These are phyloP conservation scores for Drosophila tristis DNA, from an alignment of 1,140 invertebrate genomes.

Conservation along the genomic window DNA sequence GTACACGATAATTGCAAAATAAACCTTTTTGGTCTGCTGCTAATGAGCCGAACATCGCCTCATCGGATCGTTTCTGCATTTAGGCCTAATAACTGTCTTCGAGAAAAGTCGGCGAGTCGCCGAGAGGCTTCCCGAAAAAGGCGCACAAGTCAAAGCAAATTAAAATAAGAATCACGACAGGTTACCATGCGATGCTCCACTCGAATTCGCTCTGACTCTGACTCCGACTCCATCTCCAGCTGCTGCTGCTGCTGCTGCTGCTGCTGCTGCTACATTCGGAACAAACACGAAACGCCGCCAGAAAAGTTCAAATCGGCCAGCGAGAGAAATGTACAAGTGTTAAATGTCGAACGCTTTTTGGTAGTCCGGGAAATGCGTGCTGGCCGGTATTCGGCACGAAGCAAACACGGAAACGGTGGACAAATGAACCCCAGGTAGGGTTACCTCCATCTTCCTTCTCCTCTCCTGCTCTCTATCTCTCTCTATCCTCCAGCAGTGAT, in stretches of 20 bases:
- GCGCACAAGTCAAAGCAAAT: slow-evolving; percentile 81
- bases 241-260: background rate
- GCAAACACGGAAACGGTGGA: slow-evolving; percentile 73
- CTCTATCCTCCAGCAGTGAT: slow-evolving; percentile 9
- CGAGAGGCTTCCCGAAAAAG: slow-evolving; percentile 62
- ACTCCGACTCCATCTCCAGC: background rate
- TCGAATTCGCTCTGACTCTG: slow-evolving; percentile 12
- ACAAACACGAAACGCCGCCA: slow-evolving; percentile 70
- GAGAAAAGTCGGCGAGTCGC: slow-evolving; percentile 38
- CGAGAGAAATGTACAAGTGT: slow-evolving; percentile 76
- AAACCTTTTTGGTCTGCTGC: slow-evolving; percentile 52
- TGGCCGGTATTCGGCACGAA: slow-evolving; percentile 69
- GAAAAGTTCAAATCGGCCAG: slow-evolving; percentile 46
- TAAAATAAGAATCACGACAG: slow-evolving; percentile 83
- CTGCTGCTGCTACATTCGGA: slow-evolving; percentile 32
- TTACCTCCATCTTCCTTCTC: background rate
- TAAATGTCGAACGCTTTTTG: slow-evolving; percentile 76
- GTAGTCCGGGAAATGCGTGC: slow-evolving; percentile 67
- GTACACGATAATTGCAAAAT: slow-evolving; percentile 30
- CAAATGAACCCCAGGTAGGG: slow-evolving; percentile 59
- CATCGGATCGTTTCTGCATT: slow-evolving; percentile 67
- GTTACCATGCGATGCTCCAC: slow-evolving; percentile 75
- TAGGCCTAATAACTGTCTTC: slow-evolving; percentile 76
- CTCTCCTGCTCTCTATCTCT: background rate
- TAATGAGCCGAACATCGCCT: slow-evolving; percentile 70